phyloP scores from a whole-genome alignment of 2,113 vertebrate genomes.

The Leiothrix lutea region DNA sequence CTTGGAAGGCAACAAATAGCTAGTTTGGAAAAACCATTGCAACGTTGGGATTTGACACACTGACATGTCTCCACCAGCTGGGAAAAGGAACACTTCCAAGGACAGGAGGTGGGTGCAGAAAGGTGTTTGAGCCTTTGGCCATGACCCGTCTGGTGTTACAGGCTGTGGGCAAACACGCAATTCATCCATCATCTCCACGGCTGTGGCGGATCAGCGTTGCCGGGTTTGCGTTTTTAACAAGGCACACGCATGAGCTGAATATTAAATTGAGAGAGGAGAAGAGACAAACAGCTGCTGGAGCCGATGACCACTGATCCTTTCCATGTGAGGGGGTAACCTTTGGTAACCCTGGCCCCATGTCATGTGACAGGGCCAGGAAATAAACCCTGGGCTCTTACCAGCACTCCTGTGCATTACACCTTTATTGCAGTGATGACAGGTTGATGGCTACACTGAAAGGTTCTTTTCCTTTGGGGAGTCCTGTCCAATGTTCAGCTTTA shows the following conservation, averaged over 20 bases:
- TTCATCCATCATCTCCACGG: background rate
- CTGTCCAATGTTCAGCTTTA: slow-evolving; percentile 66
- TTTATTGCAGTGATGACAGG: slow-evolving; percentile 76
- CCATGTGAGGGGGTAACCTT: slow-evolving; percentile 50
- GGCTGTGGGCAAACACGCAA: background rate
- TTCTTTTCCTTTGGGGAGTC: slow-evolving; percentile 73
- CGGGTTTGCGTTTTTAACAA: background rate
- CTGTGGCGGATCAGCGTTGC: background rate
- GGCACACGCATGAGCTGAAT: background rate
- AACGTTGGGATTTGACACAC: rapidly evolving
- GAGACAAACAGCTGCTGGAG: slow-evolving; percentile 15
- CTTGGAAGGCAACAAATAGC: background rate
- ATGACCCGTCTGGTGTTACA: rapidly evolving
- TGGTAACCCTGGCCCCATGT: slow-evolving; percentile 38
- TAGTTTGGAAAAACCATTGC: background rate
- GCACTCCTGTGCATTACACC: slow-evolving; percentile 56
- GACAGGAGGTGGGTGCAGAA: background rate
- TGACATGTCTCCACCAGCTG: background rate
- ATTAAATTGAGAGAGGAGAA: slow-evolving; percentile 3
- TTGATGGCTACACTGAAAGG: slow-evolving; percentile 76
- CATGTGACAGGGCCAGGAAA: slow-evolving; percentile 54
- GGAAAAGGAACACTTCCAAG: background rate
- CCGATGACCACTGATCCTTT: background rate
- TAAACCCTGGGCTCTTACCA: slow-evolving; percentile 52
- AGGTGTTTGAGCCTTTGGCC: background rate